Evolutionary conservation across 1,140 invertebrate species (phyloP).

Genomic region (Philaenus spumarius): DNA sequence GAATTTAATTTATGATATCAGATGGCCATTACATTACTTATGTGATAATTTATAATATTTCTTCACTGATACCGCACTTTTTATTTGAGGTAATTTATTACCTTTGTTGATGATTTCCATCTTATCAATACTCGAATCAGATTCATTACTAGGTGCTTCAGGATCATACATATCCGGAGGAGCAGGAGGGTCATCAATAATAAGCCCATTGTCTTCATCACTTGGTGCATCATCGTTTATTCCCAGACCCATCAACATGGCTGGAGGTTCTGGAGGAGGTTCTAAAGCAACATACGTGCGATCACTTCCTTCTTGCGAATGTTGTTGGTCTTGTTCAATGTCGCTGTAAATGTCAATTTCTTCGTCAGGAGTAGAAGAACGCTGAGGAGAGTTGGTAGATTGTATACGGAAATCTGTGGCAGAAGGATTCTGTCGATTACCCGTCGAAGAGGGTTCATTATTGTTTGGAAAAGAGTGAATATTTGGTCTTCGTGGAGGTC

Average conservation of each 20-base stretch:
- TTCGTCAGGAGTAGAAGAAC: conserved; percentile 33
- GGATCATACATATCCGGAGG: conserved; percentile 50
- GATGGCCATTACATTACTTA: too few relatives aligned
- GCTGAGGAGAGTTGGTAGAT: not conserved
- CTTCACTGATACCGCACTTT: too few relatives aligned
- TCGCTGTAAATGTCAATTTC: conserved; percentile 49
- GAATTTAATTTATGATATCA: too few relatives aligned
- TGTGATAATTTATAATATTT: too few relatives aligned
- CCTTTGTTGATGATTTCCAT: too few relatives aligned
- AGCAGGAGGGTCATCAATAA: conserved; percentile 49
- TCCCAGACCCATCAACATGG: conserved; percentile 38
- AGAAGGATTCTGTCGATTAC: not conserved
- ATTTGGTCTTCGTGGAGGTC: conserved; percentile 7
- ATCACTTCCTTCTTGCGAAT: conserved; percentile 12
- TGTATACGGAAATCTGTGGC: not conserved
- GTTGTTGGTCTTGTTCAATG: conserved; percentile 41
- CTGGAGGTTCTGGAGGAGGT: conserved; percentile 36
- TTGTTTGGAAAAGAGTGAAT: conserved; percentile 6
- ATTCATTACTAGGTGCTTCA: too few relatives aligned
- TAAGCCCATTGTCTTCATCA: conserved; percentile 54
- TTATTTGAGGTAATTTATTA: too few relatives aligned
- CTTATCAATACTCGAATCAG: too few relatives aligned
- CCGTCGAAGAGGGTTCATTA: conserved; percentile 2
- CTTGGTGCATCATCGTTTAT: conserved; percentile 43
- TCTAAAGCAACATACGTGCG: conserved; percentile 15